Base-by-base conservation (phyloP, 2,113 vertebrate genomes). In the Haemorhous mexicanus region DNA sequence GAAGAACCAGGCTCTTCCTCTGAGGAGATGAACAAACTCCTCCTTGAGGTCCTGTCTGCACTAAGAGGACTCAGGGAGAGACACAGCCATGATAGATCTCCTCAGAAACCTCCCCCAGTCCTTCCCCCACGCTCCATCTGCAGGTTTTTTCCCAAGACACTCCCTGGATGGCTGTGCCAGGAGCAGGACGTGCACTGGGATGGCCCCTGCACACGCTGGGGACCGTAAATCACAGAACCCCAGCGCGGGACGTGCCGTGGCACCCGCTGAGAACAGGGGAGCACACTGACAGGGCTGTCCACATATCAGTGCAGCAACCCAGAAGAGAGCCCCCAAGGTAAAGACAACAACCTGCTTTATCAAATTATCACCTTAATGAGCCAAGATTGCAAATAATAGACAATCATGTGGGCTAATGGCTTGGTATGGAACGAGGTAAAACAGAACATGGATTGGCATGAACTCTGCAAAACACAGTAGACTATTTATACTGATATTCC, bases 341-440 rank as follows among this genome's bases (percentile, higher is more conserved):
- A 92, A 96, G 94, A 91, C 90, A 95, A 93, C 90, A 95, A 77
- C 66, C 70, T 58, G 44, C 85, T 87, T 80, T 55, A 93, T 89
- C 64, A 73, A 91, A 55, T 88, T 37, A 91, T 44, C 68, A 35
- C 81, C 72, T 72, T 82, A 89, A 96, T 80, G 93, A 96, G 87
- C 88, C 93, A 87, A 82, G 70, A 75, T 26, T 93, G 81, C 92
- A 69, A 81, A 49, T 27, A 80, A n/a, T 16, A 94, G 75, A 87
- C 61, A 73, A 84, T 49, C 1, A 0, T 58, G 50, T 81, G 90
- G 55, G 80, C 52, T 86, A 80, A 50, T 18, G 79, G 83, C 72
- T 93, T 20, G 47, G 63, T 77, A 74, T 0, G 1, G 47, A 84
- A 90, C 52, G 47, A 94, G 80, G 75, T 37, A 89, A 88, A 96